Conservation (phyloP, 2,797 vertebrate species). For the Lutra lutra region DNA sequence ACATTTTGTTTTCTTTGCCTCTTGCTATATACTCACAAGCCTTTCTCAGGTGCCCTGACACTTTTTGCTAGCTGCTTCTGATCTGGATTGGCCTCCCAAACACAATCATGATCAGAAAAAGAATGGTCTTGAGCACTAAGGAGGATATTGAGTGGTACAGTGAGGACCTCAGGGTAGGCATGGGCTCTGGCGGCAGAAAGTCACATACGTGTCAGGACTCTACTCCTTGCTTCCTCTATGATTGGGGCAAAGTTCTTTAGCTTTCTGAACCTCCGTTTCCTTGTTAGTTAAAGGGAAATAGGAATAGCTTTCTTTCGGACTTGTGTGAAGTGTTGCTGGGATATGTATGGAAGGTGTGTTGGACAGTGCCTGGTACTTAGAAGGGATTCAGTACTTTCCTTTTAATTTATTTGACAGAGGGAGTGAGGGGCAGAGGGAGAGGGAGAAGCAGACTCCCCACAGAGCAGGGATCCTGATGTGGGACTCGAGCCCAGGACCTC, state of each 20-base stretch:
- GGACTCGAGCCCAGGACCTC: background rate
- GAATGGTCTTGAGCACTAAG: background rate
- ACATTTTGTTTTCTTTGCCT: background rate
- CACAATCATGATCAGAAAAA: background rate
- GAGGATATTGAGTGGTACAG: background rate
- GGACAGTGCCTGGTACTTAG: background rate
- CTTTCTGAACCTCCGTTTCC: constrained; percentile 4
- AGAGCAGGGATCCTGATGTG: background rate
- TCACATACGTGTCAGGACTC: background rate
- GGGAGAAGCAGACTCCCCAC: background rate
- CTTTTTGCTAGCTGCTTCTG: background rate
- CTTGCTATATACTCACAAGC: background rate
- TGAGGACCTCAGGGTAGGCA: background rate
- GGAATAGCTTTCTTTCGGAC: background rate
- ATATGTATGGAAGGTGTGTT: background rate
- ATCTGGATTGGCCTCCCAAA: background rate
- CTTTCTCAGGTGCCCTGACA: background rate
- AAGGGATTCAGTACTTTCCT: background rate
- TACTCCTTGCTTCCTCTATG: background rate
- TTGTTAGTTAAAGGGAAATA: background rate
- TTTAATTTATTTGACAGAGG: background rate
- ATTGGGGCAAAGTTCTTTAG: background rate
- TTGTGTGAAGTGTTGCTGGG: background rate
- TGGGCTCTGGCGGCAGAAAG: background rate
- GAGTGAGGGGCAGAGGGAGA: background rate